Conservation (phyloP, 2,888 invertebrate genomes). For the Gymnocheta viridis region DNA sequence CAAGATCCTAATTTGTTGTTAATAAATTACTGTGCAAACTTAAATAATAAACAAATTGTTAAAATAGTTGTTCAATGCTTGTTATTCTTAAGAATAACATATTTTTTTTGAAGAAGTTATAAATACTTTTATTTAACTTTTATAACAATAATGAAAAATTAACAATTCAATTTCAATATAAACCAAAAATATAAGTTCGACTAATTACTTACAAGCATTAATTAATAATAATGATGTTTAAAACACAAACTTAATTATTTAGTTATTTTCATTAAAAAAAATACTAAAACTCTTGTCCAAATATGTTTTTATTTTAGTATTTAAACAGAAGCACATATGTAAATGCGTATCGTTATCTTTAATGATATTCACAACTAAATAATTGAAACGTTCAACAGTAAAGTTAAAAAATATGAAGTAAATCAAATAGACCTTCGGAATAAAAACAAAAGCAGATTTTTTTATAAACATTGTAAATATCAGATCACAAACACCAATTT, state of each 20-base stretch:
- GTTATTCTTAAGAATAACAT: too few species aligned
- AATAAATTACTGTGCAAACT: too few species aligned
- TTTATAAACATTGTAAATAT: not conserved
- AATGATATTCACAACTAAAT: not conserved
- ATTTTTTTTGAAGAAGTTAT: too few species aligned
- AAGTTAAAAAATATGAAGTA: not conserved
- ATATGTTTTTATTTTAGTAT: not conserved
- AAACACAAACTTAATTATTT: not conserved
- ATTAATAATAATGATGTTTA: not conserved
- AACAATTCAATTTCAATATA: too few species aligned
- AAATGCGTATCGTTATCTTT: not conserved
- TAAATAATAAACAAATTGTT: too few species aligned
- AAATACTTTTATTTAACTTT: too few species aligned
- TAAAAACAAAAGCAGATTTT: not conserved
- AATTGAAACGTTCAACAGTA: not conserved
- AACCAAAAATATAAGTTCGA: too few species aligned
- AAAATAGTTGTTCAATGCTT: too few species aligned
- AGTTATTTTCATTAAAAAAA: not conserved
- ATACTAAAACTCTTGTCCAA: not conserved
- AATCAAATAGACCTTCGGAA: not conserved
- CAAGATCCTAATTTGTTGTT: too few species aligned
- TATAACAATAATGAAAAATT: too few species aligned
- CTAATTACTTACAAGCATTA: too few species aligned
- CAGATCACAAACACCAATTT: not conserved
- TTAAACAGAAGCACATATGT: not conserved